Evolutionary conservation across 30 jellyfish, hydroid and myxozoan species (phyloP), one percentile per base, ranked within the genome.

Genomic region (Aurelia coerulea): DNA sequence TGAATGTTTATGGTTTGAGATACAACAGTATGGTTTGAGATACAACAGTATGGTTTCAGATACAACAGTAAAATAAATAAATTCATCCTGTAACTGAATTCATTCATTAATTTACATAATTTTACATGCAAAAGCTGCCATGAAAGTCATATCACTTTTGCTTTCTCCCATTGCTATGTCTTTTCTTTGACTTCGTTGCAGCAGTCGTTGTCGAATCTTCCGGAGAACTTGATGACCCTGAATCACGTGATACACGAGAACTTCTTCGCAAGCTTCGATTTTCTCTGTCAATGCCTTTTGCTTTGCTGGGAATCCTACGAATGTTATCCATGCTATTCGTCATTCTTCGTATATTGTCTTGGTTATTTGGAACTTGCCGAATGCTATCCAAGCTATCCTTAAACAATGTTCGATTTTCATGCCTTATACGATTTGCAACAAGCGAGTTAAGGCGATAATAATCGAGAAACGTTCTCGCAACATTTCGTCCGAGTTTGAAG

Each of bases 401-500:
- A n/a, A n/a, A 51, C 52, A 75, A 53, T 9, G 17, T 71, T 12
- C 85, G 51, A 46, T 59, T 64, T 49, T 54, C 84, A 23, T 63
- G 41, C 10, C 91, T 75, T 14, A 84, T 51, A 62, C 79, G 70
- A 31, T 81, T 59, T 6, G 91, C 98, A 12, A 83, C 97, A 37
- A 80, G 42, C 18, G 84, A 64, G 65, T 83, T 87, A 73, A 92
- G 84, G 60, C 92, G 89, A 79, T 87, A 92, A 78, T 81, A 92
- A 83, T 92, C 98, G 15, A 92, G 73, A 82, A 92, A 92, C 12
- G 98, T 92, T 33, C 95, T 58, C 10, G 97, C 98, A 39, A 92
- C 96, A 62, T 92, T 92, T 23, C 95, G 74, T 15, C 98, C 98
- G 37, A 92, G 93, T 66, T 88, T 92, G 73, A 80, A 81, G 69